Percentiles rank a stretch among this genome's conserved stretches.
These are phyloP conservation scores for Druon quercuslanigerum DNA, from an alignment of 1,140 invertebrate species.

Conservation along the genomic window DNA sequence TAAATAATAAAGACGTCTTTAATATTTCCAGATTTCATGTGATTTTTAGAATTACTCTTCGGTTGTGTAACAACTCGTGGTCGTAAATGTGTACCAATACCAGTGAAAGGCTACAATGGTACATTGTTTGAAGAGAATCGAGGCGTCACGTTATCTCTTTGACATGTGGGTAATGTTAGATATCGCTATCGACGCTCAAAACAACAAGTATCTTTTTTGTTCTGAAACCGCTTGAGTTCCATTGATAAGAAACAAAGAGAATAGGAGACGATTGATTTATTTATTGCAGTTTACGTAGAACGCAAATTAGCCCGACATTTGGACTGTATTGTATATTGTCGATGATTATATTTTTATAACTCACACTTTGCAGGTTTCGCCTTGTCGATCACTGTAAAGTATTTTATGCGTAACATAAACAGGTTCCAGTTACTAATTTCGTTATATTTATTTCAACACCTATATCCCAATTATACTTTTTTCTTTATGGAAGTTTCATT, in stretches of 20 bases:
- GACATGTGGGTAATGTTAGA: conserved; percentile 23
- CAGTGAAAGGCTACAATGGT: conserved; percentile 7
- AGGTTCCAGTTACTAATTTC: no score
- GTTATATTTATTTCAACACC: no score
- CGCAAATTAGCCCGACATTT: background rate
- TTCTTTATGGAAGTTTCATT: no score
- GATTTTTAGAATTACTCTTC: conserved; percentile 1
- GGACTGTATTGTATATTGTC: conserved; percentile 18
- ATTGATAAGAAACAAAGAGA: conserved; percentile 28
- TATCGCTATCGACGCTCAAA: conserved; percentile 28
- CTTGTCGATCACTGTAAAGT: background rate
- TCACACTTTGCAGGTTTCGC: background rate
- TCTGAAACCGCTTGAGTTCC: conserved; percentile 8
- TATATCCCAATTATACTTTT: no score
- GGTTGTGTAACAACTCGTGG: conserved; percentile 4
- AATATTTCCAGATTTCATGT: background rate
- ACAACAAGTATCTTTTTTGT: conserved; percentile 25
- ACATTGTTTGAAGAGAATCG: conserved; percentile 26
- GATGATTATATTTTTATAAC: conserved; percentile 8
- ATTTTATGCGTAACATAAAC: no score
- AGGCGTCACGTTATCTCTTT: conserved; percentile 30
- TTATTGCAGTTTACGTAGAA: conserved; percentile 8
- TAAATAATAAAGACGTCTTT: background rate
- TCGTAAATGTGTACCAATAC: background rate
- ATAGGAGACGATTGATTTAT: conserved; percentile 13